Percentiles rank a stretch among this genome's conserved stretches.
phyloP scores from a whole-genome alignment of 1,140 invertebrate species.

The Drosophila nebulosa region DNA sequence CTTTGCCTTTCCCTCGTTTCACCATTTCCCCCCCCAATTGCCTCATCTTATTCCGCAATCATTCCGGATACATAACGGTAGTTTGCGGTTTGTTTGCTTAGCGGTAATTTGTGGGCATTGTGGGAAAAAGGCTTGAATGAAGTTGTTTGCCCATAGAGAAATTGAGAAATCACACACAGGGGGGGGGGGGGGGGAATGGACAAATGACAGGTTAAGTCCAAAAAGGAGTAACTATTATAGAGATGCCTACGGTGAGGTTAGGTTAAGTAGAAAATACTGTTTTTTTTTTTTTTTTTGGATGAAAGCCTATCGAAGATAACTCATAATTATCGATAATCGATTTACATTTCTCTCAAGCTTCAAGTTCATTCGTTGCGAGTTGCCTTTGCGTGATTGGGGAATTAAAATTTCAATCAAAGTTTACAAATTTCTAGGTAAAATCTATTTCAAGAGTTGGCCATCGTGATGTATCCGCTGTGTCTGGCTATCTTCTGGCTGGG shows the following conservation, averaged over 20 bases:
- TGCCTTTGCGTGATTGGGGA: no score
- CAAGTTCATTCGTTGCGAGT: no score
- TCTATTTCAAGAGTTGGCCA: neutral
- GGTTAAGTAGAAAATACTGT: no score
- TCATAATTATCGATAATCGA: no score
- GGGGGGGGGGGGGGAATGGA: neutral
- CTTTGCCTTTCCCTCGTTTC: neutral
- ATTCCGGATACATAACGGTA: constrained; percentile 40
- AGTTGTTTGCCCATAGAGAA: neutral
- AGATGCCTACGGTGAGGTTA: no score
- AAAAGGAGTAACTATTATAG: neutral
- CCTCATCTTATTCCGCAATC: neutral
- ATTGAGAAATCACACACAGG: neutral
- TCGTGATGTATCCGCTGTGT: neutral
- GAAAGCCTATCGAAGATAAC: no score
- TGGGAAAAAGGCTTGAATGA: neutral
- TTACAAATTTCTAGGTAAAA: neutral
- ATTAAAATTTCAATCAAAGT: no score
- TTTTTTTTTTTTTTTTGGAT: no score
- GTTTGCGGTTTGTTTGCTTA: constrained; percentile 34
- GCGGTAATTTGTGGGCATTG: neutral
- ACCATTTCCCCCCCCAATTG: neutral
- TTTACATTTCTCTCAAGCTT: no score
- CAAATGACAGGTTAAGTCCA: neutral
- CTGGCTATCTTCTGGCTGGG: no score